Evolutionary conservation across 2,888 invertebrate species (phyloP).

Genomic region (Ditylenchus weischeri): DNA sequence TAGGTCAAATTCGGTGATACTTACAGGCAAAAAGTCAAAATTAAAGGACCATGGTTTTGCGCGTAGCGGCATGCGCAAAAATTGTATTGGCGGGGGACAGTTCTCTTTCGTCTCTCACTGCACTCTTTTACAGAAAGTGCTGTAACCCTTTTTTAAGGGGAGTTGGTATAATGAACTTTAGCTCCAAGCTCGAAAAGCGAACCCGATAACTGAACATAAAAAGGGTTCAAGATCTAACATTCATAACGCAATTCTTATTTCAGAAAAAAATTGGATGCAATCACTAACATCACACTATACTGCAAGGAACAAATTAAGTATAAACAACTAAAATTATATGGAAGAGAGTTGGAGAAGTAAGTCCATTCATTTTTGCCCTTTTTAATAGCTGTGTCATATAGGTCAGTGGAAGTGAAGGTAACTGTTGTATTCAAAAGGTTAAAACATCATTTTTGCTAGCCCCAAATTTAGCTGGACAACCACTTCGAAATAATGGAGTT

Average conservation of each 20-base stretch:
- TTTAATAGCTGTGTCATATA: neutral
- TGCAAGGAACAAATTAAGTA: slow-evolving; percentile 38
- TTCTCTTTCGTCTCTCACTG: too few relatives aligned
- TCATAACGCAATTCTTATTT: slow-evolving; percentile 2
- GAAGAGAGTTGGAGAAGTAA: slow-evolving; percentile 25
- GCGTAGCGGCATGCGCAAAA: too few relatives aligned
- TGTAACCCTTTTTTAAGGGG: too few relatives aligned
- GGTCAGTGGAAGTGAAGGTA: slow-evolving; percentile 38
- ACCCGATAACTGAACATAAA: too few relatives aligned
- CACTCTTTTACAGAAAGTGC: too few relatives aligned
- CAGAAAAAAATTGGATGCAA: slow-evolving; percentile 33
- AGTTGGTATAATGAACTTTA: too few relatives aligned
- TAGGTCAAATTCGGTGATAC: too few relatives aligned
- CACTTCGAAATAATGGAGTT: slow-evolving; percentile 49
- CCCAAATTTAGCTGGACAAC: slow-evolving; percentile 48
- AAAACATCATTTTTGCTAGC: slow-evolving; percentile 8
- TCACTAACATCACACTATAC: slow-evolving; percentile 37
- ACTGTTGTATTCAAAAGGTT: slow-evolving; percentile 10
- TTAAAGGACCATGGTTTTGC: too few relatives aligned
- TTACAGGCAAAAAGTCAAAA: too few relatives aligned
- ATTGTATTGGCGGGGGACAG: too few relatives aligned
- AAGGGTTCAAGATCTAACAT: too few relatives aligned
- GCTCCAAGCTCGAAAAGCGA: too few relatives aligned
- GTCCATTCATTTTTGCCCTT: neutral
- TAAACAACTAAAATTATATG: slow-evolving; percentile 30